Evolutionary conservation across 2,888 invertebrate genomes (phyloP), one percentile per base, ranked within the genome.

Genomic region (Drosophila mimetica): DNA sequence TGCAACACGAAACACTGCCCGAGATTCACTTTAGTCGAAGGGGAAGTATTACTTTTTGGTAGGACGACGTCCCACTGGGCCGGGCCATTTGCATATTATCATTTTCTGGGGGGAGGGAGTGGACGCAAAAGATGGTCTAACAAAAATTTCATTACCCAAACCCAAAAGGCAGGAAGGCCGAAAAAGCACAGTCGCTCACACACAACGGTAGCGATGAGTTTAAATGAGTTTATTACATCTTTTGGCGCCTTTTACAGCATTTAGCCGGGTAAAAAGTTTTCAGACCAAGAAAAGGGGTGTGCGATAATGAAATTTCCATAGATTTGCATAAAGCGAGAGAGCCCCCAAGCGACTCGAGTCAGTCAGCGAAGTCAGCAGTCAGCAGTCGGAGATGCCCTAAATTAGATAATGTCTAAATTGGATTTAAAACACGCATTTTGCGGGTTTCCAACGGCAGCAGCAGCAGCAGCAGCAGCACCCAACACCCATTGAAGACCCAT

Each of bases 331-430:
- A 80, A 79, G 64, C 72, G n/a, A 44, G 66, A 61, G 63, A 16
- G 5, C 13, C 73, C 66, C 64, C 50, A 69, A 50, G 54, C 70
- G 66, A 57, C 48, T 67, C 52, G 60, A 65, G 69, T 67, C 54
- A 71, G 42, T 39, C 20, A 44, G 11, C 64, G 42, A 58, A 42
- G 18, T 48, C 64, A 25, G 39, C 53, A 65, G 71, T 51, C 46
- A 9, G 32, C 13, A 41, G 36, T 20, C 55, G 59, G 71, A 81
- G 89, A 89, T 89, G 89, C 85, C 86, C 88, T 81, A 90, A 90
- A 90, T 90, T 90, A 90, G 89, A 90, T 90, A 90, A 90, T 87
- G 90, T 89, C 83, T 88, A 90, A 90, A 90, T 90, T 90, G 90
- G 90, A 90, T 90, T 90, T 90, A 80, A 89, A 87, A 89, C 89